Base-by-base conservation (phyloP, 2,113 vertebrate genomes). In the Rhipidura dahli region DNA sequence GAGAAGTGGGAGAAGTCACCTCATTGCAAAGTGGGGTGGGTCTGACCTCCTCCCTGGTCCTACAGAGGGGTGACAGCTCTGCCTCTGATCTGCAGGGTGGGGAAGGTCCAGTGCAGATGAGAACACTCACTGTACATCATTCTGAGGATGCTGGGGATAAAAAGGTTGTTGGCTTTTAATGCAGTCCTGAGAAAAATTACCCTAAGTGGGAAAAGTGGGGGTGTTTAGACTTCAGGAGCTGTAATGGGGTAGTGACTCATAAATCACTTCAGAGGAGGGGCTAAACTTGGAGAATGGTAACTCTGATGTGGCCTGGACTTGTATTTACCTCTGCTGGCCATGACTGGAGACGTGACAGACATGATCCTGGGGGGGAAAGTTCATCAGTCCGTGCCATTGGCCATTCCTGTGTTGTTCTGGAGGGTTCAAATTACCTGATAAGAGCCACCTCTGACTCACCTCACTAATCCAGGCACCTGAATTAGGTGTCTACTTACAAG, bases 51-150 rank as follows among this genome's bases (percentile, higher is more conserved):
- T 68, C 57, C 5, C 8, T 82, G 56, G 10, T n/a, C 16, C 45
- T 86, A 3, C 53, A 27, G 40, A 71, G 23, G 5, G 28, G 8
- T 50, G 51, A 20, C 15, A 63, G 60, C 69, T 72, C 44, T 82
- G 47, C 6, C 39, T 21, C 42, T 54, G 42, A 8, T 15, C 33
- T 20, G 22, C 19, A 64, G 33, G 14, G 22, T 31, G 20, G 54
- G 45, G 18, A 53, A 68, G 11, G 27, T 26, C 44, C 83, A 59
- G 53, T 8, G 22, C 63, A 44, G 22, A 1, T 15, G n/a, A 28
- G 28, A 27, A 47, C 20, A 6, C 15, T 40, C 33, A 10, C 9
- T 3, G 8, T 1, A 5, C 8, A 11, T 3, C 0, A 0, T 33
- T 72, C 88, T 69, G 42, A 47, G 65, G 44, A 44, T 30, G 30